Evolutionary conservation across 2,797 vertebrate species (phyloP).

Genomic region (Pitangus sulphuratus): DNA sequence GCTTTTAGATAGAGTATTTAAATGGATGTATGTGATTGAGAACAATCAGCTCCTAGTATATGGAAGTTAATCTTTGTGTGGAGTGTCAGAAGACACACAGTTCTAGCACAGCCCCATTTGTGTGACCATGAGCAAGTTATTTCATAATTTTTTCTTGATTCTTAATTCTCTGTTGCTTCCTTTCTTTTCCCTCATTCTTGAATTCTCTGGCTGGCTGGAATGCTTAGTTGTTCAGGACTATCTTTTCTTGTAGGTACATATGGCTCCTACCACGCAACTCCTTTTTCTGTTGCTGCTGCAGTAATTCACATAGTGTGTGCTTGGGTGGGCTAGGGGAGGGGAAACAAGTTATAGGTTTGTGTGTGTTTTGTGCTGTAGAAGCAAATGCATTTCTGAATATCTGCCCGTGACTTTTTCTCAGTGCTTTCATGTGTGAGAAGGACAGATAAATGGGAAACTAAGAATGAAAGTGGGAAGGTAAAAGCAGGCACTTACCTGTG

Average conservation of each 20-base stretch:
- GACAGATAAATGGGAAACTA: conserved; percentile 15
- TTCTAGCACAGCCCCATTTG: background rate
- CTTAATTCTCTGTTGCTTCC: background rate
- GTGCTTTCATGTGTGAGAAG: conserved; percentile 39
- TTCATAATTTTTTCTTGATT: background rate
- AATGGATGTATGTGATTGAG: background rate
- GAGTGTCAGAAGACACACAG: background rate
- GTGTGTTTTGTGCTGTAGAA: conserved; percentile 3
- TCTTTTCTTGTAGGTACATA: background rate
- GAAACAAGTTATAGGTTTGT: background rate
- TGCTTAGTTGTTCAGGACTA: background rate
- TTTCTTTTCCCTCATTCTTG: background rate
- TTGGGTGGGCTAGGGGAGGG: conserved; percentile 29
- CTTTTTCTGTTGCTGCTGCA: background rate
- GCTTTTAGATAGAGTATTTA: background rate
- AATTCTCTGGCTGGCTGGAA: background rate
- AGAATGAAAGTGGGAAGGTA: conserved; percentile 21
- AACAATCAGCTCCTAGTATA: background rate
- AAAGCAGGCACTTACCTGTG: conserved; percentile 31
- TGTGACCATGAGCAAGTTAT: background rate
- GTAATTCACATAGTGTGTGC: background rate
- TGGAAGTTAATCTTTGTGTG: background rate
- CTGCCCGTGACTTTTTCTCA: background rate
- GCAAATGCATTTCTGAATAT: background rate
- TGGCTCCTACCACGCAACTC: background rate